Evolutionary conservation across 2,888 invertebrate genomes (phyloP).

Genomic region (Campoletis raptor): DNA sequence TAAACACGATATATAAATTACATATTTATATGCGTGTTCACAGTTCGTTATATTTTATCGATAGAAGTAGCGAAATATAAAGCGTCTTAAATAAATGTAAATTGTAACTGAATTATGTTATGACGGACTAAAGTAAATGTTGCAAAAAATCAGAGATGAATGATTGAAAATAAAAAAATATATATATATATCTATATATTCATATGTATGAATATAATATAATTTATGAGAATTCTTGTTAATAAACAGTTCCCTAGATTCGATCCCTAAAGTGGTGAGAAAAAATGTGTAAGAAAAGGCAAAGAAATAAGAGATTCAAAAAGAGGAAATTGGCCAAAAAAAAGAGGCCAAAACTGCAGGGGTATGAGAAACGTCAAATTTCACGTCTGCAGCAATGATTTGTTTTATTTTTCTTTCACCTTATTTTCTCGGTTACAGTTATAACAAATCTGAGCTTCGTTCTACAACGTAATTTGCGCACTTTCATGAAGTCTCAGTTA

Average conservation of each 20-base stretch:
- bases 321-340: not conserved
- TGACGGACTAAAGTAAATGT: slow-evolving; percentile 43
- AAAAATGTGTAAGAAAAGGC: not conserved
- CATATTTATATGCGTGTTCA: slow-evolving; percentile 52
- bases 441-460: slow-evolving; percentile 66
- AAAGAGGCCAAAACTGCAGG: not conserved
- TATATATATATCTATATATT: slow-evolving; percentile 31
- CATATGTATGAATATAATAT: not conserved
- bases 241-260: not conserved
- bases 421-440: slow-evolving; percentile 64
- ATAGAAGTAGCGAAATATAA: slow-evolving; percentile 48
- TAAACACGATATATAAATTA: slow-evolving; percentile 32
- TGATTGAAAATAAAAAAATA: slow-evolving; percentile 24
- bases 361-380: slow-evolving; percentile 6
- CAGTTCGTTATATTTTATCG: slow-evolving; percentile 62
- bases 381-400: slow-evolving; percentile 48
- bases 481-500: slow-evolving; percentile 54
- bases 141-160: slow-evolving; percentile 24
- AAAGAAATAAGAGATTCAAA: not conserved
- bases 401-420: slow-evolving; percentile 51
- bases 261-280: not conserved
- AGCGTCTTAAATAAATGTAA: slow-evolving; percentile 60
- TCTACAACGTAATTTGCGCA: slow-evolving; percentile 64
- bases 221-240: not conserved
- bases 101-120: slow-evolving; percentile 58